A percentile compares a stretch with the other conserved stretches of the same genome.
Evolutionary conservation across 2,113 vertebrate genomes (phyloP).

Genomic region (Coracopsis vasa): DNA sequence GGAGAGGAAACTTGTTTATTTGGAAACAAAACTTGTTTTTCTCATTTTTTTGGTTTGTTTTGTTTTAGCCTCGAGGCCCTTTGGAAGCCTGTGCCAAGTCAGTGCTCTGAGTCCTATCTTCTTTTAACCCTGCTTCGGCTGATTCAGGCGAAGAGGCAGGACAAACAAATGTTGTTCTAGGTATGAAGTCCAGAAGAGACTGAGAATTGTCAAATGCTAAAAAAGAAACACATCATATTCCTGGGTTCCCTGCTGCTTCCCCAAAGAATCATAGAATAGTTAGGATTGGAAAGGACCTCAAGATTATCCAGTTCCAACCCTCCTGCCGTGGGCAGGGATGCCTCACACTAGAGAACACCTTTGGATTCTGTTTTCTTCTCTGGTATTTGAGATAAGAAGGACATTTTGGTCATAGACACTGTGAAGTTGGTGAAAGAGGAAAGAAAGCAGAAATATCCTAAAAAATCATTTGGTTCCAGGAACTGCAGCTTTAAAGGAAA

Average conservation of each 20-base stretch:
- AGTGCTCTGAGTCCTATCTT: not conserved
- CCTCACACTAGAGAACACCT: not conserved
- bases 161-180: not conserved
- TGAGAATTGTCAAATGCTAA: not conserved
- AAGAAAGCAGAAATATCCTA: not conserved
- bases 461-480: not conserved
- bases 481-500: not conserved
- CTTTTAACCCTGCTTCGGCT: constrained; percentile 42
- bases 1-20: constrained; percentile 67
- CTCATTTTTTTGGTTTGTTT: constrained; percentile 12
- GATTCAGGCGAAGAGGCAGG: not conserved
- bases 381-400: not conserved
- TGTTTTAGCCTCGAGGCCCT: constrained; percentile 11
- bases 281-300: not conserved
- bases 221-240: fast-evolving
- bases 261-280: not conserved
- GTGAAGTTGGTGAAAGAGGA: not conserved
- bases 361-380: not conserved
- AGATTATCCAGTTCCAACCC: not conserved
- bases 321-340: not conserved
- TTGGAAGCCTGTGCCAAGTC: constrained; percentile 1
- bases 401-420: not conserved
- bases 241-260: not conserved
- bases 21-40: constrained; percentile 69
- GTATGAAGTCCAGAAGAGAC: not conserved